Percentiles rank a stretch among this genome's conserved stretches.
Evolutionary conservation across 2,113 vertebrate species (phyloP).

Genomic region (Xyrauchen texanus): DNA sequence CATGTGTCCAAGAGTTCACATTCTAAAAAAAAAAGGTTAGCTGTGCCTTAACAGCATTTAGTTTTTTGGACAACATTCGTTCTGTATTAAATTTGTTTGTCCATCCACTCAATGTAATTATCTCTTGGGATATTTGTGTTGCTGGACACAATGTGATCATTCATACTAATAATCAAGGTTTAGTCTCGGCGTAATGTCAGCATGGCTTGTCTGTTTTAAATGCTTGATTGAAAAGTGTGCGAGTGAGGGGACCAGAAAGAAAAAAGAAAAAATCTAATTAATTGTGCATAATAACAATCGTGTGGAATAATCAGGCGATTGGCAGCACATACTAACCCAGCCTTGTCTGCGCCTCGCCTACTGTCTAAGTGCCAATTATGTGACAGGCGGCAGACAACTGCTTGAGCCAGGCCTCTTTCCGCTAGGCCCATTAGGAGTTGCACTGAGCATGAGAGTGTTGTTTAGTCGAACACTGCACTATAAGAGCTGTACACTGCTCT

Average conservation of each 20-base stretch:
- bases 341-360: constrained; percentile 61
- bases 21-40: not conserved
- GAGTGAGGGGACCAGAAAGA: constrained; percentile 4
- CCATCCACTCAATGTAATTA: constrained; percentile 57
- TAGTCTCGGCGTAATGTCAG: constrained; percentile 36
- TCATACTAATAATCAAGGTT: constrained; percentile 50
- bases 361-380: constrained; percentile 53
- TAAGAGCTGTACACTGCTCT: not conserved
- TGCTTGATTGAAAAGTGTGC: constrained; percentile 31
- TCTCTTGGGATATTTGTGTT: constrained; percentile 56
- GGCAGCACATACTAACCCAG: constrained; percentile 53
- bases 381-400: constrained; percentile 54
- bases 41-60: not conserved
- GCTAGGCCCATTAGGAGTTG: constrained; percentile 43
- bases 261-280: constrained; percentile 47
- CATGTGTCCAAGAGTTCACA: not conserved
- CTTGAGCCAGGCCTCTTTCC: constrained; percentile 52
- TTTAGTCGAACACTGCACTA: constrained; percentile 43
- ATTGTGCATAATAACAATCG: constrained; percentile 66
- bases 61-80: constrained; percentile 34
- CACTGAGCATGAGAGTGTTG: constrained; percentile 42
- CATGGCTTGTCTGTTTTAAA: constrained; percentile 28
- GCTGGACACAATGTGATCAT: constrained; percentile 49
- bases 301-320: constrained; percentile 44
- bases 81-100: constrained; percentile 44